phyloP scores from a whole-genome alignment of 2,113 vertebrate species.

The Dicerorhinus sumatrensis region DNA sequence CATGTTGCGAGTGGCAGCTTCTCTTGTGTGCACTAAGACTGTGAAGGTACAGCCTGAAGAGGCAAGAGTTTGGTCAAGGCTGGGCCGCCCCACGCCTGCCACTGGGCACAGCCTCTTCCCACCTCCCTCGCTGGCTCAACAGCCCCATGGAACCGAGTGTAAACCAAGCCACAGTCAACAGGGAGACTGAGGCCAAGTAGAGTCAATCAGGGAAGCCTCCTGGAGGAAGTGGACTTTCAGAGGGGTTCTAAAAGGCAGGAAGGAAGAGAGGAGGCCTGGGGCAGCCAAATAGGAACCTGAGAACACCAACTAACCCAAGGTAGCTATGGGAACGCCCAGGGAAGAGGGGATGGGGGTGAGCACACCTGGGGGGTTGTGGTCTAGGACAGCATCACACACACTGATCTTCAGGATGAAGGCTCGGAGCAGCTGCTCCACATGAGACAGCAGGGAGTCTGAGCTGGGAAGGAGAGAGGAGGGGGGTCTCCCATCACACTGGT shows the following conservation, averaged over 20 bases:
- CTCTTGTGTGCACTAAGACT: slow-evolving; percentile 97
- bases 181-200: neutral
- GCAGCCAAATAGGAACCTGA: neutral
- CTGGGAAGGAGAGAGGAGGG: slow-evolving; percentile 82
- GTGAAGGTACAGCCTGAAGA: slow-evolving; percentile 95
- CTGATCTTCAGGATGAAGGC: slow-evolving; percentile 99
- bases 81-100: neutral
- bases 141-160: neutral
- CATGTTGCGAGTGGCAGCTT: slow-evolving; percentile 97
- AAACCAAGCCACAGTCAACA: neutral
- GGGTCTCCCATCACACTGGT: neutral
- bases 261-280: neutral
- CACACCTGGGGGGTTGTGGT: slow-evolving; percentile 97
- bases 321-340: neutral
- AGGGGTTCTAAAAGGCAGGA: neutral
- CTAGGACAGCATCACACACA: slow-evolving; percentile 97
- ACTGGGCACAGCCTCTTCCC: neutral
- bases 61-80: neutral
- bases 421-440: slow-evolving; percentile 96
- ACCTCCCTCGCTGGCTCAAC: neutral
- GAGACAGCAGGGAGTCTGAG: slow-evolving; percentile 95
- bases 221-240: neutral
- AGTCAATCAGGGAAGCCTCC: neutral
- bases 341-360: accelerated
- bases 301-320: neutral